phyloP scores from a whole-genome alignment of 2,113 vertebrate species.

The Megaceryle maxima region DNA sequence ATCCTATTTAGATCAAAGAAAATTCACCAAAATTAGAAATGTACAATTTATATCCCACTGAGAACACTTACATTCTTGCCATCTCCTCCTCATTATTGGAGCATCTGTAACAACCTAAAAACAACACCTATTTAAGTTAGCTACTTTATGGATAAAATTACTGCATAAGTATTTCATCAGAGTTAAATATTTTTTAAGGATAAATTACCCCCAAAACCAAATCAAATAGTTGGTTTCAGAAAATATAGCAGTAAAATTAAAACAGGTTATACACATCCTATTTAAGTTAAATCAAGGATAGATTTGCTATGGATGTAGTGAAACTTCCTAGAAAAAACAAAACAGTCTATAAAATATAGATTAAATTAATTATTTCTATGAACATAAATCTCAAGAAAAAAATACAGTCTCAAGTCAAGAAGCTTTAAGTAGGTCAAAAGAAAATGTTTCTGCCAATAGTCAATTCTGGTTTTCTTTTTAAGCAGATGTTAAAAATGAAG shows the following conservation, averaged over 20 bases:
- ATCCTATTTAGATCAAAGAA: neutral
- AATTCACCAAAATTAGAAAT: neutral
- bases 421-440: neutral
- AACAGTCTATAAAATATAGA: neutral
- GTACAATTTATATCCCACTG: neutral
- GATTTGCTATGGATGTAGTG: neutral
- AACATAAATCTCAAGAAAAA: neutral
- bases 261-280: rapidly evolving
- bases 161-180: neutral
- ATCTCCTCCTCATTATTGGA: neutral
- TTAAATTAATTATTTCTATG: neutral
- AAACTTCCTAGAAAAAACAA: neutral
- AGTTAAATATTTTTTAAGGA: neutral
- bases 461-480: neutral
- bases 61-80: conserved; percentile 40
- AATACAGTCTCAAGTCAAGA: neutral
- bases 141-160: neutral
- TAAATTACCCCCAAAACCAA: neutral
- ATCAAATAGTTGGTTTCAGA: neutral
- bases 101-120: conserved; percentile 29
- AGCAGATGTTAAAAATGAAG: neutral
- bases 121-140: neutral
- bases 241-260: neutral
- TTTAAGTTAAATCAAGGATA: neutral
- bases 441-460: neutral